Base-by-base conservation (phyloP, 2,797 vertebrate species). In the Sebastes vulpes region DNA sequence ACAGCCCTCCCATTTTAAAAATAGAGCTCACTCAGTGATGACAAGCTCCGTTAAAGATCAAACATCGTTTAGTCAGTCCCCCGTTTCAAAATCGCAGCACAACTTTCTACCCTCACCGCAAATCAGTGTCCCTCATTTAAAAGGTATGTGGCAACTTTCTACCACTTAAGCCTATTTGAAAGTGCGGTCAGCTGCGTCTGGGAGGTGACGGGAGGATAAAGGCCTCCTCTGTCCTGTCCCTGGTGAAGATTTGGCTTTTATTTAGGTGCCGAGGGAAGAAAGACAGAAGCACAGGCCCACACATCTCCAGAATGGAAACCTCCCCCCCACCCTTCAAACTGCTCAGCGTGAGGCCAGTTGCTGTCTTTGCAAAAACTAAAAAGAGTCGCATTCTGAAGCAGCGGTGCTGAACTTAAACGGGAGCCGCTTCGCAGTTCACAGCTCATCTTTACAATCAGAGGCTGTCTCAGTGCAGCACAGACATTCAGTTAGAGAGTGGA, bases 171-270 rank as follows among this genome's bases (percentile, higher is more conserved):
- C 79, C 80, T 75, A 75, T 93, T 93, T 92, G 81, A 90, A 91
- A 35, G 93, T 84, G 91, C 81, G 85, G 92, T 94, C 91, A 88
- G 93, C 93, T 91, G 88, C 88, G 65, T 94, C 86, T 77, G 77
- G 85, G 89, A 91, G 86, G 88, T 83, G 85, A 84, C 84, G 56
- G 75, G 75, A n/a, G 26, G 73, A 94, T 93, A 95, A 95, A 95
- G 92, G 87, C 88, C 32, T 66, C 75, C 87, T 93, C 92, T 95
- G 92, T 96, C 89, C 86, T 29, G 81, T 77, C 70, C 76, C 75
- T 4, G 6, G 65, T 72, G 85, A 90, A 71, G 82, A 88, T 78
- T 76, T 72, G 75, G 86, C 77, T 88, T 90, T 93, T 84, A 86
- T 92, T 88, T 82, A 66, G 83, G 63, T 68, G 67, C 75, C 38